Conservation (phyloP, 2,888 invertebrate species). For the Allacma fusca region DNA sequence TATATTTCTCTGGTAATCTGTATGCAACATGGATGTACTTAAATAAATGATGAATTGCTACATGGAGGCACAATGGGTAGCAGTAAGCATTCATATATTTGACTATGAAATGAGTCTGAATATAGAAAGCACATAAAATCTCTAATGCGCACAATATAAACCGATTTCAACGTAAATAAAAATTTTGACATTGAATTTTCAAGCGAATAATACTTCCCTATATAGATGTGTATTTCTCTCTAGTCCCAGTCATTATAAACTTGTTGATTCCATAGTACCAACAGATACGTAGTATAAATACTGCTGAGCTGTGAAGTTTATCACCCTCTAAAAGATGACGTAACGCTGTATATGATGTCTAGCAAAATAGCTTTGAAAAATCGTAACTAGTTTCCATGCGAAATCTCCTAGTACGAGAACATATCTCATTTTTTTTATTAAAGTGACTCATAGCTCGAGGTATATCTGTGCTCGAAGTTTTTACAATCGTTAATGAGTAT, state of each 20-base stretch:
- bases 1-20: no score
- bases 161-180: neutral
- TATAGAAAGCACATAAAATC: neutral
- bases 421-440: neutral
- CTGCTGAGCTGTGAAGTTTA: neutral
- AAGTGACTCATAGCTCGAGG: slow-evolving; percentile 3
- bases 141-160: neutral
- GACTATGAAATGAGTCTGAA: no score
- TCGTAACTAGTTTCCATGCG: neutral
- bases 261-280: no score
- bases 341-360: neutral
- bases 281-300: neutral
- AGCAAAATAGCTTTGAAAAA: neutral
- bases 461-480: neutral
- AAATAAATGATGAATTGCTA: no score
- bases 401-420: neutral
- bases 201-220: no score
- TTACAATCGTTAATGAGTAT: neutral
- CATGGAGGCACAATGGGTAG: no score
- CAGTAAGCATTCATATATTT: no score
- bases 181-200: neutral
- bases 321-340: neutral
- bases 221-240: no score
- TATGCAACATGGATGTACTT: no score
- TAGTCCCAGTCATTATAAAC: neutral